A percentile compares a stretch with the other conserved stretches of the same genome.
These are phyloP conservation scores for Pseudorasbora parva DNA, from an alignment of 2,113 vertebrate species.

Conservation along the genomic window DNA sequence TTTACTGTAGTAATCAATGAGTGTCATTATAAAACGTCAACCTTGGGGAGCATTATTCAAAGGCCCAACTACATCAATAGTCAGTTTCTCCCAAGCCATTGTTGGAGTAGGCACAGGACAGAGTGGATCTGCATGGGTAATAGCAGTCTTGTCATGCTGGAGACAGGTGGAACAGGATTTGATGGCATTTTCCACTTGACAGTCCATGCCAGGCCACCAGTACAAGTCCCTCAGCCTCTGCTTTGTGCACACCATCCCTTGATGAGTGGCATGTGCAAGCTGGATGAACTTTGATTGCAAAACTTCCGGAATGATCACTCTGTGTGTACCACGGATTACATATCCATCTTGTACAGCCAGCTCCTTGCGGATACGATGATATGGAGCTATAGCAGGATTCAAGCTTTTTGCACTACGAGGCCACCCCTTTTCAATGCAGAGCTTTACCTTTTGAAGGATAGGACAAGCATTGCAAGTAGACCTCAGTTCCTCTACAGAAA, in stretches of 20 bases:
- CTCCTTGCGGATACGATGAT: background rate
- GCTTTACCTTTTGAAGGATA: no score
- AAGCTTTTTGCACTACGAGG: background rate
- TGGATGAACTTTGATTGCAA: slow-evolving; percentile 8
- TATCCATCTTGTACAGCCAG: background rate
- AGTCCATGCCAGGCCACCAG: slow-evolving; percentile 36
- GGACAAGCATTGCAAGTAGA: no score
- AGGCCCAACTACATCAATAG: slow-evolving; percentile 29
- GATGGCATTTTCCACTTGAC: slow-evolving; percentile 17
- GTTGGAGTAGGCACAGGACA: slow-evolving; percentile 29
- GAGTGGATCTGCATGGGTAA: background rate
- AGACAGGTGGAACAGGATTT: slow-evolving; percentile 29
- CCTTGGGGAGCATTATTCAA: background rate
- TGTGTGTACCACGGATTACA: background rate
- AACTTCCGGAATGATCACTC: background rate
- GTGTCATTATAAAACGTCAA: slow-evolving; percentile 18
- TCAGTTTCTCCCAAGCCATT: slow-evolving; percentile 38
- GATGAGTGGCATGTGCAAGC: slow-evolving; percentile 20
- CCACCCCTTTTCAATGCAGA: background rate
- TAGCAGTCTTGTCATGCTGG: slow-evolving; percentile 34
- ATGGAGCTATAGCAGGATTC: background rate
- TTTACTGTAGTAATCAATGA: slow-evolving; percentile 53
- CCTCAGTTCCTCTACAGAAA: background rate
- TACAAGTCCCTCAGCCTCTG: slow-evolving; percentile 33
- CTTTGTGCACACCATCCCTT: slow-evolving; percentile 38